Conservation (phyloP, 2,888 invertebrate genomes). For the Dione juno region DNA sequence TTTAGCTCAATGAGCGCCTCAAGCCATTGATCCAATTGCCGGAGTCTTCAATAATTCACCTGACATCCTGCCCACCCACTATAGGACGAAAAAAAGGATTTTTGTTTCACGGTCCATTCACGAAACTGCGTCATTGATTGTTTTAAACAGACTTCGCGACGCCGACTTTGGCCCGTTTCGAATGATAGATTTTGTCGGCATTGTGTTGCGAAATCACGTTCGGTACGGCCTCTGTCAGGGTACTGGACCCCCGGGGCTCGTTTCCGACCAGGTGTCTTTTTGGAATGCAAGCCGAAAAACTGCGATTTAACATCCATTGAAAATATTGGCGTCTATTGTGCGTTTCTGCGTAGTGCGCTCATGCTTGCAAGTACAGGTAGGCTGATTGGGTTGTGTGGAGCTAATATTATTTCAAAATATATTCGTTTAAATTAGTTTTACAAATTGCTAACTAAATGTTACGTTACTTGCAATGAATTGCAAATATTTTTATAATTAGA, state of each 20-base stretch:
- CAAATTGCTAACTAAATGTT: neutral
- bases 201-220: slow-evolving; percentile 67
- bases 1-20: slow-evolving; percentile 35
- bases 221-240: slow-evolving; percentile 75
- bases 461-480: neutral
- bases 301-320: slow-evolving; percentile 70
- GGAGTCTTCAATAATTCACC: slow-evolving; percentile 63
- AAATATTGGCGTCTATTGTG: slow-evolving; percentile 76
- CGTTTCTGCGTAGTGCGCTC: slow-evolving; percentile 72
- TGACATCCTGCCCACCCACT: slow-evolving; percentile 70
- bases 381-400: slow-evolving; percentile 44
- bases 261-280: slow-evolving; percentile 83
- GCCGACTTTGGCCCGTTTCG: slow-evolving; percentile 64
- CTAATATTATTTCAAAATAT: slow-evolving; percentile 21
- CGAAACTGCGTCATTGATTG: slow-evolving; percentile 80
- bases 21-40: slow-evolving; percentile 48
- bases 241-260: slow-evolving; percentile 76
- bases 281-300: slow-evolving; percentile 81
- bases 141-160: slow-evolving; percentile 80
- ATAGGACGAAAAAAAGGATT: slow-evolving; percentile 57
- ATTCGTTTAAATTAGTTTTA: slow-evolving; percentile 4
- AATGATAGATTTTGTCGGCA: slow-evolving; percentile 60
- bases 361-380: slow-evolving; percentile 67
- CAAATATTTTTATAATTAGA: too few relatives aligned
- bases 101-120: slow-evolving; percentile 79